phyloP scores from a whole-genome alignment of 1,140 invertebrate species.

The Rhopalosiphum padi region DNA sequence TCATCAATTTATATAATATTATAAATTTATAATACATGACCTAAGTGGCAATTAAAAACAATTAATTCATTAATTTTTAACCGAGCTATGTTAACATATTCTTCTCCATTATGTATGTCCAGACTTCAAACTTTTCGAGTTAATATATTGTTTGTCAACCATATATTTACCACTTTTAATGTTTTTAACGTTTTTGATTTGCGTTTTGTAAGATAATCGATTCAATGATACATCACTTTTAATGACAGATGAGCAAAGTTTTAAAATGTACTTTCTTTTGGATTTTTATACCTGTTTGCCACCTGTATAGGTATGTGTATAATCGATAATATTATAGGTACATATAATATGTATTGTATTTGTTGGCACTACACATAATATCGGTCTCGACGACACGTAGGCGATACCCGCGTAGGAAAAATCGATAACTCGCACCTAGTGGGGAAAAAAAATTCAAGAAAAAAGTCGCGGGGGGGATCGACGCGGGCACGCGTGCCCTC shows the following conservation, averaged over 20 bases:
- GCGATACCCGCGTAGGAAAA: not conserved
- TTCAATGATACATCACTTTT: no score
- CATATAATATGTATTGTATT: not conserved
- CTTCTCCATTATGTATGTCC: not conserved
- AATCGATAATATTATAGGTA: no score
- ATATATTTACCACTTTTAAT: not conserved
- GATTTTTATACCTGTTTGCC: no score
- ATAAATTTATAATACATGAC: not conserved
- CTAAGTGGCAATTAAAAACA: not conserved
- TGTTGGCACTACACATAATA: not conserved
- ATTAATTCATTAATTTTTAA: not conserved
- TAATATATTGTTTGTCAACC: not conserved
- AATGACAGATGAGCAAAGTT: no score
- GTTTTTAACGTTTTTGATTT: no score
- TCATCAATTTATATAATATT: not conserved
- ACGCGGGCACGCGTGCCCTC: constrained; percentile 51
- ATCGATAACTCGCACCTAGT: not conserved
- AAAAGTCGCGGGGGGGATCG: not conserved
- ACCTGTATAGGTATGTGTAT: no score
- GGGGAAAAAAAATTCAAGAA: not conserved
- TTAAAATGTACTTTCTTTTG: no score
- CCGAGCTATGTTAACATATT: not conserved
- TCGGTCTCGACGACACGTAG: not conserved
- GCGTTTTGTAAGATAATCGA: not conserved
- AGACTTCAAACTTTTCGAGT: not conserved